Percentiles rank a stretch among this genome's conserved stretches.
These are phyloP conservation scores for Theocolax elegans DNA, from an alignment of 1,140 invertebrate species.

Conservation along the genomic window DNA sequence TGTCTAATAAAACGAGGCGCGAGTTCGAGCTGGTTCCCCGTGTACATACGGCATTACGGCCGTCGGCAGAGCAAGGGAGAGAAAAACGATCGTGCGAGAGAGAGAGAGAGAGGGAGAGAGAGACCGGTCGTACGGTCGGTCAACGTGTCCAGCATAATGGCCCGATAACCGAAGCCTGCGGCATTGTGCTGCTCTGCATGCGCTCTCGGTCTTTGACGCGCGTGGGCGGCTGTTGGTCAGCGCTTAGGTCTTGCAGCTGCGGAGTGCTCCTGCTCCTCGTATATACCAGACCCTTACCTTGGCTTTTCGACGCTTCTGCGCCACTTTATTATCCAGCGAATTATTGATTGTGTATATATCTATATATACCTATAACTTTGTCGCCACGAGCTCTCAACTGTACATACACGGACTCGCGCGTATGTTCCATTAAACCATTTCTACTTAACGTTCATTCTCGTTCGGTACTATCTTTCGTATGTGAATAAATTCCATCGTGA, in stretches of 20 bases:
- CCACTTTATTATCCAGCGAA: too few relatives aligned
- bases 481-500: too few relatives aligned
- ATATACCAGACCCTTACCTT: too few relatives aligned
- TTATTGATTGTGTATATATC: too few relatives aligned
- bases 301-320: too few relatives aligned
- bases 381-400: too few relatives aligned
- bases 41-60: background rate
- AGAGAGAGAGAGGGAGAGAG: slow-evolving; percentile 1
- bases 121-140: slow-evolving; percentile 4
- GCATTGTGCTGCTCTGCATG: slow-evolving; percentile 34
- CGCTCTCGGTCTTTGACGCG: slow-evolving; percentile 30
- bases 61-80: background rate
- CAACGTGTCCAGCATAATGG: slow-evolving; percentile 47
- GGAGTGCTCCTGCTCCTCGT: slow-evolving; percentile 28
- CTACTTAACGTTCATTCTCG: too few relatives aligned
- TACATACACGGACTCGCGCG: too few relatives aligned
- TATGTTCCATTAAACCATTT: too few relatives aligned
- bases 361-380: too few relatives aligned
- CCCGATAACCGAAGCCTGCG: slow-evolving; percentile 32
- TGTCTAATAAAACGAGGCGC: slow-evolving; percentile 42
- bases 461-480: too few relatives aligned
- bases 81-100: background rate
- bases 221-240: slow-evolving; percentile 55
- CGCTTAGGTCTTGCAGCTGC: slow-evolving; percentile 40
- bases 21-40: slow-evolving; percentile 48